Base-by-base conservation (phyloP, 2,797 vertebrate species). In the Anisognathus igniventris region DNA sequence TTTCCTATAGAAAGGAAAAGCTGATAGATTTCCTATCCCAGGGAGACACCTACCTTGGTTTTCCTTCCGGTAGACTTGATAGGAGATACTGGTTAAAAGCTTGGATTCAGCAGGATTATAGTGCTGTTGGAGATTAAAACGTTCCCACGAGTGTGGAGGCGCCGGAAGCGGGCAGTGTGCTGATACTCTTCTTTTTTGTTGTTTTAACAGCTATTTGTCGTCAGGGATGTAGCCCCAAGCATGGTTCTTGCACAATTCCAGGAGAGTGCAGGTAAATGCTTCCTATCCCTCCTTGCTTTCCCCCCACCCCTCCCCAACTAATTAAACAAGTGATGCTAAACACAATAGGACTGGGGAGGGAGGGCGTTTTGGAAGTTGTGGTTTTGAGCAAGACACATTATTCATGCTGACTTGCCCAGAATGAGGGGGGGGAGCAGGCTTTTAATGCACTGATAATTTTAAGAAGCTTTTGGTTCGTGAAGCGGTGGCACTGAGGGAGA, bases 181-280 rank as follows among this genome's bases (percentile, higher is more conserved):
- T 97, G 92, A 98, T 73, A 16, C 33, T 80, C 33, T 64, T 68
- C 53, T 60, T 93, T 73, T 96, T 70, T 90, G 40, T 96, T 92
- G 33, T 95, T 92, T 94, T 90, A 97, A 67, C 96, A 99, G 99
- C 99, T 35, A 99, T 99, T 96, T 99, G 99, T 97, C 98, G 99
- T 86, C 99, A 99, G 97, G 99, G 99, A 96, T 99, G 99, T 98
- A 99, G 98, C 98, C 98, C 98, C 50, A 99, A 99, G 96, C 99
- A 99, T 24, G 99, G 99, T 47, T 98, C 98, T 35, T 99, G 99
- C 96, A 99, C 99, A 96, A 97, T 98, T 94, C 99, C 99, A 33
- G 99, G 99, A 92, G 99, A 98, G 96, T 99, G 99, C 99, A 99
- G 98, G 99, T 99, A 99, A 98, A 95, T 82, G 66, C 65, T 88